A percentile compares a stretch with the other conserved stretches of the same genome.
These are phyloP conservation scores for Bovichtus variegatus DNA, from an alignment of 2,797 vertebrate genomes.

Conservation along the genomic window DNA sequence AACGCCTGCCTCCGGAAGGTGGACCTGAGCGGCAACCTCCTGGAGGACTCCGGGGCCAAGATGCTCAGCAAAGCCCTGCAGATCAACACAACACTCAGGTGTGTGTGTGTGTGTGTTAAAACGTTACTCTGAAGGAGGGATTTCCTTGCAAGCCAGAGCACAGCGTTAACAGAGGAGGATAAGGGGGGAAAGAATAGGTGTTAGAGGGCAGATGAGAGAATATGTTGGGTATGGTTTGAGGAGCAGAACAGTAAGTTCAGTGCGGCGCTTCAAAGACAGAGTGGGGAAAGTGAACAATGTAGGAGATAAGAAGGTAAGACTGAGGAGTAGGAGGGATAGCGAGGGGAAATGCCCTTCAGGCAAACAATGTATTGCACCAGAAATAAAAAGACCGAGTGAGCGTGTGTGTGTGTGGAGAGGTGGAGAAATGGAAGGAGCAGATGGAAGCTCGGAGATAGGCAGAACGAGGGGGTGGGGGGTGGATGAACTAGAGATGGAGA, in stretches of 20 bases:
- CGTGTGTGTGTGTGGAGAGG: neutral
- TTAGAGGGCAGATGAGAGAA: conserved; percentile 40
- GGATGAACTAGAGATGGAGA: conserved; percentile 16
- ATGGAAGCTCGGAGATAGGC: neutral
- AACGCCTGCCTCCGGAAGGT: conserved; percentile 91
- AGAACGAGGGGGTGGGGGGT: too few species aligned
- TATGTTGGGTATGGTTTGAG: conserved; percentile 38
- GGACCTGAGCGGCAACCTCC: conserved; percentile 91
- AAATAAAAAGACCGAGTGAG: neutral
- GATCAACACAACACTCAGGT: conserved; percentile 88
- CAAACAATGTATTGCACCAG: conserved; percentile 12
- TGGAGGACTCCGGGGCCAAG: conserved; percentile 93
- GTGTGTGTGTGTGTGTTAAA: conserved; percentile 25
- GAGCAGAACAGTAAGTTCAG: conserved; percentile 33
- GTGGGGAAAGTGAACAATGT: conserved; percentile 24
- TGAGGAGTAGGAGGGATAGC: conserved; percentile 16
- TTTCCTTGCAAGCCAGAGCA: conserved; percentile 23
- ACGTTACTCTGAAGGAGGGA: conserved; percentile 22
- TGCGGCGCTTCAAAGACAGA: conserved; percentile 36
- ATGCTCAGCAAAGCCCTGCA: conserved; percentile 95
- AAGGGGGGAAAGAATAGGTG: conserved; percentile 11
- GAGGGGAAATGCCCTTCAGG: conserved; percentile 33
- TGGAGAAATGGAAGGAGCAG: neutral
- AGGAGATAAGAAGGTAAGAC: conserved; percentile 44
- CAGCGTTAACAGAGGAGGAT: neutral